These are phyloP conservation scores for Drosophila lini DNA, from an alignment of 1,140 invertebrate species.

Conservation along the genomic window DNA sequence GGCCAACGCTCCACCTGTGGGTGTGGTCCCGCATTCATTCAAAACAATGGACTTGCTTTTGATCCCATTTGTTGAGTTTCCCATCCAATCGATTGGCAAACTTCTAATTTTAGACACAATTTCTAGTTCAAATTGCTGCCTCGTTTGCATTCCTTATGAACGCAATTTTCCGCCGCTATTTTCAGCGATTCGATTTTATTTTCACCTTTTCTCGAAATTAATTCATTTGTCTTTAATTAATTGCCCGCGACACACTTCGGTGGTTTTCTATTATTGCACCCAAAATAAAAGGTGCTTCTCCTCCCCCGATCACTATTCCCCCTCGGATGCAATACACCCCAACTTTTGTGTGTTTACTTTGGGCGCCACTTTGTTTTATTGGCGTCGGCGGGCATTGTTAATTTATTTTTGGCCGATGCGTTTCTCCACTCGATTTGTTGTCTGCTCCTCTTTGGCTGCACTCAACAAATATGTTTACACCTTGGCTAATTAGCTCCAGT, in stretches of 20 bases:
- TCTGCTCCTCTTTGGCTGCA: conserved; percentile 35
- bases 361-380: conserved; percentile 67
- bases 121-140: conserved; percentile 69
- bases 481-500: conserved; percentile 37
- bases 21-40: conserved; percentile 25
- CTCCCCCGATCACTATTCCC: conserved; percentile 4
- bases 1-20: conserved; percentile 29
- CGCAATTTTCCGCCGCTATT: conserved; percentile 34
- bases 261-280: conserved; percentile 52
- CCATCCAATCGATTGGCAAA: conserved; percentile 57
- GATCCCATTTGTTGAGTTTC: conserved; percentile 29
- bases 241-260: conserved; percentile 73
- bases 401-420: conserved; percentile 65
- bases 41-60: conserved; percentile 31
- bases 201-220: conserved; percentile 41
- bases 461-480: conserved; percentile 75
- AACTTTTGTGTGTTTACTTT: conserved; percentile 50
- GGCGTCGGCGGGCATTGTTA: conserved; percentile 29
- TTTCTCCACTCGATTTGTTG: conserved; percentile 66
- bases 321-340: conserved; percentile 2
- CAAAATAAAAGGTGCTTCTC: conserved; percentile 40
- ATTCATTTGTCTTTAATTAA: conserved; percentile 68
- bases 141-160: conserved; percentile 54
- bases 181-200: conserved; percentile 30
- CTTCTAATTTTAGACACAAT: conserved; percentile 62